Base-by-base conservation (phyloP, 92 coral and sea anemone species). In the Galaxea fascicularis region DNA sequence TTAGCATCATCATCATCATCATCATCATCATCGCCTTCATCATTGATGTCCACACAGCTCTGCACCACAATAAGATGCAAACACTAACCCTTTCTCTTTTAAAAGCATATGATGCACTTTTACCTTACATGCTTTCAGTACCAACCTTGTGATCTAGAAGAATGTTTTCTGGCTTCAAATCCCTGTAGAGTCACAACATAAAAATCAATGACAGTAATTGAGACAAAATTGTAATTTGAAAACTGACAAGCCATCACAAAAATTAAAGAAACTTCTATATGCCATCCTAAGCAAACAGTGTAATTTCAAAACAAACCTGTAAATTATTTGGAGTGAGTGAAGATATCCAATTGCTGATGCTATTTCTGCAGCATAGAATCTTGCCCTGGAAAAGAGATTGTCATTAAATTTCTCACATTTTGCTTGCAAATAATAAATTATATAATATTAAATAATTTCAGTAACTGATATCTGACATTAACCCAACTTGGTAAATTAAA, bases 321-420 rank as follows among this genome's bases (percentile, higher is more conserved):
- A 96, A 60, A 96, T 96, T 58, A 96, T 96, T 57, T 89, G 88
- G 64, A 92, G 87, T 57, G 92, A 92, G 74, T 96, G 99, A 59
- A 96, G 95, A 76, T 96, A 93, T 4, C 99, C 99, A 78, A 96
- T 96, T 18, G 99, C 97, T 13, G 99, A 96, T 53, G 99, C 99
- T 53, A 96, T 96, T 85, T 96, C 97, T 22, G 99, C 99, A 28
- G 99, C 98, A 81, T 96, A 96, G 89, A 96, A 96, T 82, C 92
- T 91, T 73, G 98, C 98, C 75, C 98, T 95, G 87, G 24, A 85
- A 87, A n/a, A 16, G 4, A 8, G 26, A 10, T 13, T 9, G 27
- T 2, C 2, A 6, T 35, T 35, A 2, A 2, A 35, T 6, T 35
- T 2, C 41, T 35, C 6, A 35, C 41, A 35, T 35, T 35, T 35